Conservation (phyloP, 2,888 invertebrate genomes). For the Seira sanloemensis region DNA sequence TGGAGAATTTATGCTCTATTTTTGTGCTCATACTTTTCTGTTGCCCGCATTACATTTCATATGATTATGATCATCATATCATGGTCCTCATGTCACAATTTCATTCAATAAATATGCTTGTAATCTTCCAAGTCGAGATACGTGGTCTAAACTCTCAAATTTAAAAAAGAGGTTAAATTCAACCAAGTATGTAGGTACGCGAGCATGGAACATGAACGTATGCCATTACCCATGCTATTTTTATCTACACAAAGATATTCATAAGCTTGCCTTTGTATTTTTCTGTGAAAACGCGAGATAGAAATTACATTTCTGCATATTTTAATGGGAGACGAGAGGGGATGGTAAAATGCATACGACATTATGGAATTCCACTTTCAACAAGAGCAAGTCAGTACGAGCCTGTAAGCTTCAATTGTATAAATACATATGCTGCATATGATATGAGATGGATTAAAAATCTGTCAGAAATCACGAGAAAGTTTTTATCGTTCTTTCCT, state of each 20-base stretch:
- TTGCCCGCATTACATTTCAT: slow-evolving; percentile 2
- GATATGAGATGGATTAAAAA: background rate
- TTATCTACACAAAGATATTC: background rate
- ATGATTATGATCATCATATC: background rate
- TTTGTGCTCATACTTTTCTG: background rate
- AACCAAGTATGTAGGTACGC: too few relatives aligned
- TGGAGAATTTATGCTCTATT: too few relatives aligned
- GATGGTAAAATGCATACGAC: background rate
- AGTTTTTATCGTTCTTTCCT: background rate
- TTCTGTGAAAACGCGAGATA: background rate
- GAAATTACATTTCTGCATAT: background rate
- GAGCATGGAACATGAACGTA: too few relatives aligned
- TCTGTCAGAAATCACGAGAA: background rate
- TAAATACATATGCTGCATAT: background rate
- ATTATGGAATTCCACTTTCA: background rate
- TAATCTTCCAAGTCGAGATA: too few relatives aligned
- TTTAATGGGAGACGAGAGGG: background rate
- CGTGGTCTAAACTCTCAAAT: too few relatives aligned
- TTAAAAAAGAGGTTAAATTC: too few relatives aligned
- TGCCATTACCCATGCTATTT: background rate
- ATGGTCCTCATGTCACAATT: too few relatives aligned
- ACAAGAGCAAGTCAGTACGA: background rate
- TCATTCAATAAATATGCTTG: too few relatives aligned
- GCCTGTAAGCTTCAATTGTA: background rate
- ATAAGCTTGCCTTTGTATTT: too few relatives aligned